Conservation (phyloP, 2,888 invertebrate species). For the Agonopterix heracliana region DNA sequence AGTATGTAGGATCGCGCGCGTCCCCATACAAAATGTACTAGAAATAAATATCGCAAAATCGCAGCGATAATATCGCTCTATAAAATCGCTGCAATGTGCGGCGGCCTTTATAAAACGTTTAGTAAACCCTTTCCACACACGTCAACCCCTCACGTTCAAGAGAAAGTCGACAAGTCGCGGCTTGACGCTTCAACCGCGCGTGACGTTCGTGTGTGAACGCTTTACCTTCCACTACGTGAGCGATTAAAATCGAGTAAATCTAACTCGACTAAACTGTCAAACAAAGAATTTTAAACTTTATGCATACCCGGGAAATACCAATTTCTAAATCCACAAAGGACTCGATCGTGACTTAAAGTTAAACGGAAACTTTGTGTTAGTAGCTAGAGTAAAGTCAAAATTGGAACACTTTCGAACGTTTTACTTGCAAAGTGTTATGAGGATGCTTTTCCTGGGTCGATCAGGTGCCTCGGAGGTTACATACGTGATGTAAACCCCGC, state of each 20-base stretch:
- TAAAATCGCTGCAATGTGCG: too few relatives aligned
- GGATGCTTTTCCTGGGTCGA: slow-evolving; percentile 25
- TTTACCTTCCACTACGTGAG: slow-evolving; percentile 43
- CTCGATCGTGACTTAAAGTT: slow-evolving; percentile 36
- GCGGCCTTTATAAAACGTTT: too few relatives aligned
- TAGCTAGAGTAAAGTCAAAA: slow-evolving; percentile 32
- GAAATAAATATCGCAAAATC: too few relatives aligned
- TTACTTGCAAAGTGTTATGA: slow-evolving; percentile 17
- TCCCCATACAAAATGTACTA: too few relatives aligned
- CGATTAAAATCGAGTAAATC: slow-evolving; percentile 50
- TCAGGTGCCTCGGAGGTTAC: slow-evolving; percentile 22
- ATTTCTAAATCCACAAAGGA: slow-evolving; percentile 23
- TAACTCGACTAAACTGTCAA: slow-evolving; percentile 27
- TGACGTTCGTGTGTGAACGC: slow-evolving; percentile 50
- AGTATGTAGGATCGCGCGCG: too few relatives aligned
- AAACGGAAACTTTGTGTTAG: slow-evolving; percentile 24
- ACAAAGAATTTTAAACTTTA: slow-evolving; percentile 31
- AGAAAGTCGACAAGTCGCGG: slow-evolving; percentile 46
- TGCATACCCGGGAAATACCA: slow-evolving; percentile 21
- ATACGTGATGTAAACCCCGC: slow-evolving; percentile 12
- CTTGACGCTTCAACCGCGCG: slow-evolving; percentile 31
- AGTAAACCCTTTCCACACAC: slow-evolving; percentile 18
- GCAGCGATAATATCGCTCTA: too few relatives aligned
- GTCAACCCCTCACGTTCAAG: slow-evolving; percentile 35
- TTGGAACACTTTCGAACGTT: slow-evolving; percentile 44